These are phyloP conservation scores for Drosophila mayri DNA, from an alignment of 1,140 invertebrate genomes.

Conservation along the genomic window DNA sequence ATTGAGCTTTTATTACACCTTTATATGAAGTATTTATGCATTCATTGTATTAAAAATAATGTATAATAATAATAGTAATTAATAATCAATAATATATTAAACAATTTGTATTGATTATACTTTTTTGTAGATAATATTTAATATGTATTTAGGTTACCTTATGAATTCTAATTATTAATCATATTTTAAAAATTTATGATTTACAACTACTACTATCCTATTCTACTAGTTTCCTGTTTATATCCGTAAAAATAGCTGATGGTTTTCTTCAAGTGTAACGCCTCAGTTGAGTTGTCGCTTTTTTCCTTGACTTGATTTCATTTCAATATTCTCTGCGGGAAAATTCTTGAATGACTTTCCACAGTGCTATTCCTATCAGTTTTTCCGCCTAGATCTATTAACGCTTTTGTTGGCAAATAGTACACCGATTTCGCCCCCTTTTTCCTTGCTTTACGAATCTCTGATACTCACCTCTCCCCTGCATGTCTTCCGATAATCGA, in stretches of 20 bases:
- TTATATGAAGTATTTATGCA: too few relatives aligned
- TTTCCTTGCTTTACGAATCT: background rate
- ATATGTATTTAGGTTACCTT: background rate
- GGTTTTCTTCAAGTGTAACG: slow-evolving; percentile 12
- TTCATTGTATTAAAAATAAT: too few relatives aligned
- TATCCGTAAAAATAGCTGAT: background rate
- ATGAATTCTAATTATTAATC: background rate
- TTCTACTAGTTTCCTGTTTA: background rate
- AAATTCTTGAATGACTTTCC: slow-evolving; percentile 47
- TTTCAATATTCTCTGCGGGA: background rate
- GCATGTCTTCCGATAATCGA: background rate
- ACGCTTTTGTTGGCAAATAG: slow-evolving; percentile 37
- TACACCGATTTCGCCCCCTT: background rate
- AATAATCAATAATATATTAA: too few relatives aligned
- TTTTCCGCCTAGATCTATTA: slow-evolving; percentile 23
- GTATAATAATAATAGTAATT: too few relatives aligned
- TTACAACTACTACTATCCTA: too few relatives aligned
- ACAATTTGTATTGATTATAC: background rate
- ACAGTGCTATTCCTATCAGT: slow-evolving; percentile 7
- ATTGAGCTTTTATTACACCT: too few relatives aligned
- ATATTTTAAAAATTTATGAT: background rate
- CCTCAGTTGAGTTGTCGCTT: slow-evolving; percentile 62
- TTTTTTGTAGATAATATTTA: background rate
- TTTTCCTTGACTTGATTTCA: slow-evolving; percentile 6
- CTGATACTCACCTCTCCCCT: background rate